Percentiles rank a stretch among this genome's conserved stretches.
Conservation (phyloP, 1,140 invertebrate genomes). For the Brevipalpus yothersi region DNA sequence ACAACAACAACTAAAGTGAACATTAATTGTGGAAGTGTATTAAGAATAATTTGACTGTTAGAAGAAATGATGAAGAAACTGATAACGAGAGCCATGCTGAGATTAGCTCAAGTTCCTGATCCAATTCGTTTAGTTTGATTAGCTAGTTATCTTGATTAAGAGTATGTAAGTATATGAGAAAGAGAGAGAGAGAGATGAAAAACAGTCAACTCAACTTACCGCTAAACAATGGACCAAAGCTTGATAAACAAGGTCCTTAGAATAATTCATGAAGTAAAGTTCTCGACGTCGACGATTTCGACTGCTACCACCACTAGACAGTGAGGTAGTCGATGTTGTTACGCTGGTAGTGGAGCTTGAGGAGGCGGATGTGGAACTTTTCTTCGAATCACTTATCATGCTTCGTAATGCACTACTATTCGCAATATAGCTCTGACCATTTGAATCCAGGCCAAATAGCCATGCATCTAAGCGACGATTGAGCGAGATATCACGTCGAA, state of each 20-base stretch:
- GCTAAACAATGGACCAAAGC: conserved; percentile 24
- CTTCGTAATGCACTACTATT: background rate
- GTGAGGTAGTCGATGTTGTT: background rate
- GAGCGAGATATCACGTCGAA: conserved; percentile 70
- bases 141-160: background rate
- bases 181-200: background rate
- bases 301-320: conserved; percentile 13
- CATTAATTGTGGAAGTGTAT: too few relatives aligned
- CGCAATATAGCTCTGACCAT: background rate
- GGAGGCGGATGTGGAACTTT: background rate
- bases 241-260: conserved; percentile 29
- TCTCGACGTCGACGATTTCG: conserved; percentile 14
- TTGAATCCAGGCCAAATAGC: conserved; percentile 42
- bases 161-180: background rate
- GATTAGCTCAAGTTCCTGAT: too few relatives aligned
- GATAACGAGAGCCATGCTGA: too few relatives aligned
- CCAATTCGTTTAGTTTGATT: too few relatives aligned
- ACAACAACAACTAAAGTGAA: background rate
- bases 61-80: too few relatives aligned
- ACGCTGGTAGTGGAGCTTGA: too few relatives aligned
- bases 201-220: conserved; percentile 11
- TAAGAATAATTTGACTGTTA: too few relatives aligned
- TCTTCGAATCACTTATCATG: background rate
- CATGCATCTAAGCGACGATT: conserved; percentile 62
- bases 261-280: conserved; percentile 46